Evolutionary conservation across 2,797 vertebrate species (phyloP).

Genomic region (Phrynocephalus guinanensis): DNA sequence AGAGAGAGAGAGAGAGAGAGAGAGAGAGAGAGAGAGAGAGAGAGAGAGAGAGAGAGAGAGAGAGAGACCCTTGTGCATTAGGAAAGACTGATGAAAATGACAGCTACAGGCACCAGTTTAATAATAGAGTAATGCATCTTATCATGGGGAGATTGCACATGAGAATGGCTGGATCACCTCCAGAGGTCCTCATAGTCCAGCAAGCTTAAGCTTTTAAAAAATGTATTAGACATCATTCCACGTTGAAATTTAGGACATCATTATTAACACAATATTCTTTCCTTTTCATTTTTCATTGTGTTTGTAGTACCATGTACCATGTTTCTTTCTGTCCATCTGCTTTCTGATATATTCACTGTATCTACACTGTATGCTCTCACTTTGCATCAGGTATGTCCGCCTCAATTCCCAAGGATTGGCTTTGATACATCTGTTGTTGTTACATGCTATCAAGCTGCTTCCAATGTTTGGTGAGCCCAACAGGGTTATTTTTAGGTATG

Average conservation of each 20-base stretch:
- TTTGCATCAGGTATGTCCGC: too few species aligned
- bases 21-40: too few species aligned
- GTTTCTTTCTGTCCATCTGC: not conserved
- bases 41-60: too few species aligned
- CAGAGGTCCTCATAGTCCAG: not conserved
- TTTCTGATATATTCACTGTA: not conserved
- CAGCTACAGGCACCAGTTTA: not conserved
- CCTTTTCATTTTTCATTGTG: not conserved
- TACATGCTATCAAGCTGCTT: too few species aligned
- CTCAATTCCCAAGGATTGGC: too few species aligned
- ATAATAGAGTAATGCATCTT: not conserved
- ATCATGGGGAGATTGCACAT: not conserved
- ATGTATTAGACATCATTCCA: too few species aligned
- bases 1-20: too few species aligned
- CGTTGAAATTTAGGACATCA: not conserved
- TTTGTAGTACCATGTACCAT: not conserved
- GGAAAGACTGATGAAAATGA: constrained; percentile 10
- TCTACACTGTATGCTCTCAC: too few species aligned
- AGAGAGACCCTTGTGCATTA: not conserved
- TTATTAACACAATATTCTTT: not conserved
- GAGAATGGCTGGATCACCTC: not conserved
- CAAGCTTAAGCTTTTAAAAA: not conserved
- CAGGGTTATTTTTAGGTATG: too few species aligned
- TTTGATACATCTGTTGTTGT: too few species aligned
- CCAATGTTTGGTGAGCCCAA: too few species aligned